These are phyloP conservation scores for Adrianichthys oophorus DNA, from an alignment of 2,797 vertebrate genomes.

Conservation along the genomic window DNA sequence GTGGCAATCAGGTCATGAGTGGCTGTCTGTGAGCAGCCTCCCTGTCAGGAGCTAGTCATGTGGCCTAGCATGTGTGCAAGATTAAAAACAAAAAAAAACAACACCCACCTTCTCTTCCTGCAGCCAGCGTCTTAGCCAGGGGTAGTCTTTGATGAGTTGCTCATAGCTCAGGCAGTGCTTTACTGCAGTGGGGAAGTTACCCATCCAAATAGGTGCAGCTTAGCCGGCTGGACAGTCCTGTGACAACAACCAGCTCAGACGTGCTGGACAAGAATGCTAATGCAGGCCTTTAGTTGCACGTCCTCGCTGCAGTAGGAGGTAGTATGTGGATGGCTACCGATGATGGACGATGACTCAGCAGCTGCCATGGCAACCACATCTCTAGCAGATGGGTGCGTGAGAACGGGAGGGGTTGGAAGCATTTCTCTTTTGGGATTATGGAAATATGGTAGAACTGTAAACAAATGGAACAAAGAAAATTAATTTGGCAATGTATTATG, in stretches of 20 bases:
- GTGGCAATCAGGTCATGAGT: not conserved
- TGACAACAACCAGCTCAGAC: too few relatives aligned
- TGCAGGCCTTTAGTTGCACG: conserved; percentile 31
- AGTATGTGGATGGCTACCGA: conserved; percentile 40
- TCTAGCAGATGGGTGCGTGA: conserved; percentile 33
- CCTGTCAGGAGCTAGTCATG: conserved; percentile 51
- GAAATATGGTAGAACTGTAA: too few relatives aligned
- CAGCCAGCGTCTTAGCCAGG: conserved; percentile 79
- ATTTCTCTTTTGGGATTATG: too few relatives aligned
- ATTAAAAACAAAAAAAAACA: conserved; percentile 41
- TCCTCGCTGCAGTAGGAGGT: conserved; percentile 38
- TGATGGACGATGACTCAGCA: conserved; percentile 72
- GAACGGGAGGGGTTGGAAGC: not conserved
- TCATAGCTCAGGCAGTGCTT: conserved; percentile 92
- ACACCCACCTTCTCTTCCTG: conserved; percentile 82
- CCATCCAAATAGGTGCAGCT: conserved; percentile 76
- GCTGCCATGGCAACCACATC: conserved; percentile 78
- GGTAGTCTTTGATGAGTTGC: conserved; percentile 84
- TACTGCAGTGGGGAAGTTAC: conserved; percentile 84
- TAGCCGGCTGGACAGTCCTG: conserved; percentile 15
- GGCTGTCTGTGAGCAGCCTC: conserved; percentile 24
- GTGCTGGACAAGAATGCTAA: conserved; percentile 8
- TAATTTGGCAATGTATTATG: too few relatives aligned
- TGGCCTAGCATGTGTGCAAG: conserved; percentile 59
- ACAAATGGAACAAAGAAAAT: too few relatives aligned